A percentile compares a stretch with the other conserved stretches of the same genome.
Conservation (phyloP, 2,113 vertebrate genomes). For the Sminthopsis crassicaudata region DNA sequence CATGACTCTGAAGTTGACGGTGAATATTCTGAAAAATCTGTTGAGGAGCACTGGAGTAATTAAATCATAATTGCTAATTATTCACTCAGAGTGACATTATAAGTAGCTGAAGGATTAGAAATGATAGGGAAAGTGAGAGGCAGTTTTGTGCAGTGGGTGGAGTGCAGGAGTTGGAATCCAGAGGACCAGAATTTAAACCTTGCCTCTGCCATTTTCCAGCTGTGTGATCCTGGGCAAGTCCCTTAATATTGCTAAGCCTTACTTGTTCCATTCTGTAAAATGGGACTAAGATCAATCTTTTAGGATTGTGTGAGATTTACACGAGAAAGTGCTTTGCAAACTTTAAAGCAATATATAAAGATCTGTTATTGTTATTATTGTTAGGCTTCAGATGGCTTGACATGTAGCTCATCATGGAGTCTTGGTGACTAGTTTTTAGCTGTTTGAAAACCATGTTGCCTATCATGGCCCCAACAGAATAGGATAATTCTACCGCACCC, state of each 20-base stretch:
- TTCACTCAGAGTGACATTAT: constrained; percentile 60
- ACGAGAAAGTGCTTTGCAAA: background rate
- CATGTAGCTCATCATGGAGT: background rate
- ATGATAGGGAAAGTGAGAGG: background rate
- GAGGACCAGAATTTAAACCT: background rate
- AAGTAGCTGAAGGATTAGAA: constrained; percentile 57
- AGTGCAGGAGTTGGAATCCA: background rate
- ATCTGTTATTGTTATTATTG: background rate
- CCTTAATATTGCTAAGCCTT: background rate
- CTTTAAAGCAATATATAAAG: background rate
- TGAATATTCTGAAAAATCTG: constrained; percentile 58
- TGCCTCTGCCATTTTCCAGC: background rate
- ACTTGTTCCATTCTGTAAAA: background rate
- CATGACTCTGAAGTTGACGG: constrained; percentile 16
- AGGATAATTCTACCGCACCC: background rate
- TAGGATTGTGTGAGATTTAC: background rate
- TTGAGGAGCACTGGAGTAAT: constrained; percentile 53
- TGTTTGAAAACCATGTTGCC: background rate
- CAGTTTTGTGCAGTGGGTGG: background rate
- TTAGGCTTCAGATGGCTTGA: background rate
- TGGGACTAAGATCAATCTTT: background rate
- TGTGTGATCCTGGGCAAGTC: background rate
- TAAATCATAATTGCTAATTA: constrained; percentile 57
- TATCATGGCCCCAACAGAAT: fast-evolving
- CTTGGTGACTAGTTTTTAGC: background rate